Percentiles rank a stretch among this genome's conserved stretches.
Conservation (phyloP, 2,888 invertebrate species). For the Chironomus riparius region DNA sequence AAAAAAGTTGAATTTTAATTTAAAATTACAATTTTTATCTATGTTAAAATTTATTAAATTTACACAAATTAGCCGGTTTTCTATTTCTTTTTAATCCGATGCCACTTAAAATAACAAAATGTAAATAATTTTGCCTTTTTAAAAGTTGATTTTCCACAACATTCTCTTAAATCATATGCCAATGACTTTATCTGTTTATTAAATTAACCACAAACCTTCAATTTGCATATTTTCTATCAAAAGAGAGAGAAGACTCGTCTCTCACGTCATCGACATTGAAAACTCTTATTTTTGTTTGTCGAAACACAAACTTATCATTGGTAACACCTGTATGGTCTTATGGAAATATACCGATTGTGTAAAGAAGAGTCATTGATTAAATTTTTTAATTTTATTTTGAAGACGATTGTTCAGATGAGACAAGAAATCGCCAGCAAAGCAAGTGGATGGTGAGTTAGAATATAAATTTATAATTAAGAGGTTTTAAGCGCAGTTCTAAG, state of each 20-base stretch:
- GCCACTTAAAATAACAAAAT: neutral
- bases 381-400: no score
- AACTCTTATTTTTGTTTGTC: neutral
- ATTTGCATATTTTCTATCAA: neutral
- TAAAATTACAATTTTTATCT: neutral
- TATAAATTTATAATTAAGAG: no score
- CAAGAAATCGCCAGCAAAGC: no score
- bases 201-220: neutral
- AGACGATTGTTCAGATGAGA: no score
- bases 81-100: neutral
- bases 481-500: no score
- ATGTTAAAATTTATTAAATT: neutral
- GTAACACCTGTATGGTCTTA: no score
- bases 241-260: neutral
- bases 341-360: no score
- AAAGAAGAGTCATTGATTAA: no score
- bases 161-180: neutral
- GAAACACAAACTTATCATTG: neutral
- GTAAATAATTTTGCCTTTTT: no score
- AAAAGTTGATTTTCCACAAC: neutral
- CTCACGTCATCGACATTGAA: conserved; percentile 13
- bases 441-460: no score
- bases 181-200: neutral
- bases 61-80: conserved; percentile 5
- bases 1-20: neutral